These are phyloP conservation scores for Shinisaurus crocodilurus DNA, from an alignment of 2,113 vertebrate genomes.

Conservation along the genomic window DNA sequence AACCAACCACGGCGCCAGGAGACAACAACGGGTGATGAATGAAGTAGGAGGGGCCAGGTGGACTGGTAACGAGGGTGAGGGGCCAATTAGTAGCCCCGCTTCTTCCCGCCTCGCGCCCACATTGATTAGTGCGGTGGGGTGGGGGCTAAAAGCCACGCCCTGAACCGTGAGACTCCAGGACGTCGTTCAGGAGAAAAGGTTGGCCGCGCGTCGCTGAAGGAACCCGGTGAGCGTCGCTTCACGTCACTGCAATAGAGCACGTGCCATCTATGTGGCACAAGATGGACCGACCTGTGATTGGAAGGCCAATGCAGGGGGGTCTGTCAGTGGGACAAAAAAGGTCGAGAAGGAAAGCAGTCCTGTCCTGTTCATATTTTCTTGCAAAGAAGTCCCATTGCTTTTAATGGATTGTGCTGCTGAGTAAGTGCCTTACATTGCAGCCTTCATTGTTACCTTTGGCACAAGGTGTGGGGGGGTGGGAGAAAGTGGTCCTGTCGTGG, in stretches of 20 bases:
- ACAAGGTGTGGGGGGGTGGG: too few species aligned
- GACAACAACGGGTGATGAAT: not conserved
- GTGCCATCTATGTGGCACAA: not conserved
- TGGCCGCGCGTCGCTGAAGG: not conserved
- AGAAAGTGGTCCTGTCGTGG: too few species aligned
- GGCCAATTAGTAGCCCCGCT: not conserved
- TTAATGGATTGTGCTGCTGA: not conserved
- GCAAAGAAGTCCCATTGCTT: not conserved
- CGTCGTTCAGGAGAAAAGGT: not conserved
- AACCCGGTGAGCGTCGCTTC: not conserved
- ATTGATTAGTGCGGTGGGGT: too few species aligned
- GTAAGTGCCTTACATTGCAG: too few species aligned
- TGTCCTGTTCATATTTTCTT: not conserved
- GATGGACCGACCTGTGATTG: not conserved
- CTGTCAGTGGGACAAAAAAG: too few species aligned
- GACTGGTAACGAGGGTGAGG: not conserved
- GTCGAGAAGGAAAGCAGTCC: not conserved
- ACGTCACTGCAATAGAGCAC: not conserved
- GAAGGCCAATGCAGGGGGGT: not conserved
- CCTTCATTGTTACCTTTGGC: not conserved
- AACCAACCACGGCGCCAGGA: not conserved
- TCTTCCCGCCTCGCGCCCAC: not conserved
- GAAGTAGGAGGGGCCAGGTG: not conserved
- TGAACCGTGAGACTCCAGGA: not conserved
- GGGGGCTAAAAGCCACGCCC: not conserved